A percentile compares a stretch with the other conserved stretches of the same genome.
Evolutionary conservation across 2,113 vertebrate species (phyloP).

Genomic region (Alces alces): DNA sequence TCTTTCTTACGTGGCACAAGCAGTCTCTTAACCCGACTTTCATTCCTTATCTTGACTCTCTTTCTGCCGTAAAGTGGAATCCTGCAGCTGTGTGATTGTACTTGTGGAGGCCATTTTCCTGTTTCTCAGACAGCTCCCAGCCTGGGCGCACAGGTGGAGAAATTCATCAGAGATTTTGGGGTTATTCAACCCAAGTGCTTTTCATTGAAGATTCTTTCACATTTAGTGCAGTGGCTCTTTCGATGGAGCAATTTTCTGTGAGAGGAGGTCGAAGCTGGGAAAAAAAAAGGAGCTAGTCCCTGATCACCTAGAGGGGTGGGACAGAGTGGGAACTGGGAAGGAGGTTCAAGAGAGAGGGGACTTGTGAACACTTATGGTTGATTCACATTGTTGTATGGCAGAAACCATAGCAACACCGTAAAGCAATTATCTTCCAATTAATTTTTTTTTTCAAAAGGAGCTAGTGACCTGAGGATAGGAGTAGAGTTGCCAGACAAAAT

Average conservation of each 20-base stretch:
- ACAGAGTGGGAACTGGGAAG: not conserved
- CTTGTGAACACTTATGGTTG: fast-evolving
- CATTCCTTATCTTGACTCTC: not conserved
- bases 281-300: not conserved
- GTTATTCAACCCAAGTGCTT: not conserved
- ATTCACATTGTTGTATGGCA: not conserved
- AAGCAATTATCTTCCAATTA: not conserved
- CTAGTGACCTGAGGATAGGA: not conserved
- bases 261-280: not conserved
- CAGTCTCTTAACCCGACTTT: not conserved
- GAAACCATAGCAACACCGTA: not conserved
- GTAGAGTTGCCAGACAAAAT: not conserved
- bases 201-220: not conserved
- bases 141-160: not conserved
- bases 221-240: not conserved
- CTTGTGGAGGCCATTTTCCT: not conserved
- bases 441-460: not conserved
- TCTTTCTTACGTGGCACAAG: not conserved
- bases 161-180: not conserved
- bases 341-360: not conserved
- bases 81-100: not conserved
- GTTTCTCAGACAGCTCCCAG: not conserved
- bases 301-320: not conserved
- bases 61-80: not conserved
- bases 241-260: not conserved